phyloP scores from a whole-genome alignment of 1,140 invertebrate species.

The Saccostrea cuccullata region DNA sequence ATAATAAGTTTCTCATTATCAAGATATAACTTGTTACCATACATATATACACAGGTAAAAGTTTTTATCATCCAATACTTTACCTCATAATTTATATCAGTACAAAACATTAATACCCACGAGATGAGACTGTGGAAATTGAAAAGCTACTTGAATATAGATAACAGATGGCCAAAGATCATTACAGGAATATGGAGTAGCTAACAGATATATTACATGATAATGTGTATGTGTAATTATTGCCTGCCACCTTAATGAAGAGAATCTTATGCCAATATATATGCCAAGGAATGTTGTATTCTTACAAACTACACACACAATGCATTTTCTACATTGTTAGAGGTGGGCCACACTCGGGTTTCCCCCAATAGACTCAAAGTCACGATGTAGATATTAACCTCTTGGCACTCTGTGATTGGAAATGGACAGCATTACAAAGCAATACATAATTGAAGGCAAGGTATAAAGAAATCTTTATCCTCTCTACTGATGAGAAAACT shows the following conservation, averaged over 20 bases:
- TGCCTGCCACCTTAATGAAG: slow-evolving; percentile 34
- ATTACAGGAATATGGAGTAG: slow-evolving; percentile 18
- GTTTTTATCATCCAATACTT: no score
- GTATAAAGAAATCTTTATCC: no score
- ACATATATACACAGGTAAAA: no score
- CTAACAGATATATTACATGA: slow-evolving; percentile 29
- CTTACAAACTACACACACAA: slow-evolving; percentile 24
- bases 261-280: slow-evolving; percentile 28
- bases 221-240: slow-evolving; percentile 32
- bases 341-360: not conserved
- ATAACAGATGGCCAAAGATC: slow-evolving; percentile 33
- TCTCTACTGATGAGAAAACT: no score
- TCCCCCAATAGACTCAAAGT: not conserved
- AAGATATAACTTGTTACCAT: no score
- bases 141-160: slow-evolving; percentile 28
- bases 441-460: not conserved
- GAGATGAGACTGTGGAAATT: not conserved
- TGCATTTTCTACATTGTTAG: not conserved
- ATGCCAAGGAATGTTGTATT: slow-evolving; percentile 26
- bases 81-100: no score
- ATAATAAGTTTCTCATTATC: no score
- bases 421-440: not conserved
- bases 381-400: not conserved
- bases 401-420: not conserved
- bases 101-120: not conserved